Evolutionary conservation across 2,888 invertebrate genomes (phyloP).

Genomic region (Tuberolachnus salignus): DNA sequence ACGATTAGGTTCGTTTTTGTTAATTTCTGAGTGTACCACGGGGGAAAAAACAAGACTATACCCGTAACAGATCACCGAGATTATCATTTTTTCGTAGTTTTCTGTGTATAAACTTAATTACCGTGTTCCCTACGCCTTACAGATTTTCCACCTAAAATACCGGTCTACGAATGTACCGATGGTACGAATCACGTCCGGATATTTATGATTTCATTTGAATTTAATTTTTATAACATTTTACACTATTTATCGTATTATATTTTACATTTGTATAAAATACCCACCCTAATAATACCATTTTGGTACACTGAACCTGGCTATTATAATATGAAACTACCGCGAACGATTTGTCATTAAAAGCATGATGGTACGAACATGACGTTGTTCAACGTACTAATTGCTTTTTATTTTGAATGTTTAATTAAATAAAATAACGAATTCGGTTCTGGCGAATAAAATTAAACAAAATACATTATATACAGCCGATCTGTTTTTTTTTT

Average conservation of each 20-base stretch:
- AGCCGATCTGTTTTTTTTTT: background rate
- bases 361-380: background rate
- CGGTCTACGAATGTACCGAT: too few species aligned
- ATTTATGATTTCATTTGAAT: too few species aligned
- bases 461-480: background rate
- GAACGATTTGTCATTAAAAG: background rate
- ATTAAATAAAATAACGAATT: conserved; percentile 12
- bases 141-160: too few species aligned
- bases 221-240: background rate
- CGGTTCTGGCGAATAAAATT: background rate
- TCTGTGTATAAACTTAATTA: too few species aligned
- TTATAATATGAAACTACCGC: background rate
- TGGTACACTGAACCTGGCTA: background rate
- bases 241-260: background rate
- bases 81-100: too few species aligned
- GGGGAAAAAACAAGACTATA: too few species aligned
- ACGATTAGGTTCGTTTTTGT: too few species aligned
- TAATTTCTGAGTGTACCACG: too few species aligned
- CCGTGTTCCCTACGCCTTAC: too few species aligned
- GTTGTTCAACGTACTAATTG: background rate
- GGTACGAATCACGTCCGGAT: too few species aligned
- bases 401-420: background rate
- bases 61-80: too few species aligned
- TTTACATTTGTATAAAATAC: background rate
- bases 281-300: background rate